These are phyloP conservation scores for Lophotis ruficrista DNA, from an alignment of 2,113 vertebrate species.

Conservation along the genomic window DNA sequence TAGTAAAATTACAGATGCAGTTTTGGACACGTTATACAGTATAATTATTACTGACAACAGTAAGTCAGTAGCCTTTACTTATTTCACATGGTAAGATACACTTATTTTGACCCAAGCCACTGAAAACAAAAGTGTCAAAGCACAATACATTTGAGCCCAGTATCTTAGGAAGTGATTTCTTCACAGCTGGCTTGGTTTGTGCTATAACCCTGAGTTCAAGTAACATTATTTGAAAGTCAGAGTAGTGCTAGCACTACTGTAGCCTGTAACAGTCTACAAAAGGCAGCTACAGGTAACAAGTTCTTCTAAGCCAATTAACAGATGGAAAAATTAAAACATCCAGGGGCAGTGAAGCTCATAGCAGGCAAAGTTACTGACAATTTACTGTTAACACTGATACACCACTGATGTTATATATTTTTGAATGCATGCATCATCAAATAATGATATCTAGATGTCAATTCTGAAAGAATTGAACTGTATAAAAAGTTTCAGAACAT, in stretches of 20 bases:
- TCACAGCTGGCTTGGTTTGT: not conserved
- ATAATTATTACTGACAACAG: not conserved
- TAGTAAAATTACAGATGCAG: not conserved
- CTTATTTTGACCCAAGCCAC: not conserved
- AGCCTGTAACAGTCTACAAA: not conserved
- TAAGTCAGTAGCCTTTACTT: not conserved
- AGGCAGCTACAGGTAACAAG: not conserved
- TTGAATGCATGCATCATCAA: not conserved
- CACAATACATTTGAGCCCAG: not conserved
- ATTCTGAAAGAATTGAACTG: not conserved
- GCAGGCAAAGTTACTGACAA: not conserved
- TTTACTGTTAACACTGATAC: not conserved
- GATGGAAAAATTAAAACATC: not conserved
- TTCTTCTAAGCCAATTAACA: not conserved
- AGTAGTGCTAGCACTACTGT: not conserved
- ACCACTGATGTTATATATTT: rapidly evolving
- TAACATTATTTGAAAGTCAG: not conserved
- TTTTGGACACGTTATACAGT: not conserved
- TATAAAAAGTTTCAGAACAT: not conserved
- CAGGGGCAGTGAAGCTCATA: not conserved
- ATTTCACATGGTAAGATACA: not conserved
- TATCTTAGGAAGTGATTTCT: not conserved
- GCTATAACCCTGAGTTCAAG: not conserved
- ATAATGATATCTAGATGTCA: not conserved
- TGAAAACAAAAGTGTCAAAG: not conserved